Percentiles rank a stretch among this genome's conserved stretches.
phyloP scores from a whole-genome alignment of 2,113 vertebrate genomes.

The Hypocryptadius cinnamomeus region DNA sequence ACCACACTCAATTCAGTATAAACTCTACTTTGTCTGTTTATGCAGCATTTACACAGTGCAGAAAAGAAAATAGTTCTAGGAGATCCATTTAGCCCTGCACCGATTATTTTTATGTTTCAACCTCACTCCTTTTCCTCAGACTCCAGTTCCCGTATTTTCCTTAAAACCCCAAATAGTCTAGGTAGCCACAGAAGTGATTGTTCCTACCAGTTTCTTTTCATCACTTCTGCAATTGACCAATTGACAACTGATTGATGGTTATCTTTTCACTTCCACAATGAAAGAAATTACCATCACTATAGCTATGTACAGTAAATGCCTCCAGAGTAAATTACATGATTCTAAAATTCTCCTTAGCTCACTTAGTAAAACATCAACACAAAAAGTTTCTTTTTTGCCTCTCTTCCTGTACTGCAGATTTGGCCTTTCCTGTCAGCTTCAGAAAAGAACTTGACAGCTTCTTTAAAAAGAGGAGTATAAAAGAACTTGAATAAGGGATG shows the following conservation, averaged over 20 bases:
- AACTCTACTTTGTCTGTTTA: background rate
- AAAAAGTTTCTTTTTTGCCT: constrained; percentile 91
- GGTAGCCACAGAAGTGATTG: constrained; percentile 90
- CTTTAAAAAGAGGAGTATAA: constrained; percentile 93
- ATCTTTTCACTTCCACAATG: constrained; percentile 98
- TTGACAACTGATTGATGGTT: constrained; percentile 99
- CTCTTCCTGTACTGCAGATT: constrained; percentile 90
- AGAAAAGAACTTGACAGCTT: constrained; percentile 95
- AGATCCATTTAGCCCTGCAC: background rate
- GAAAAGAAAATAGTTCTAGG: background rate
- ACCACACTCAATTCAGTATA: background rate
- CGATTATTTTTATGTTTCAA: constrained; percentile 14
- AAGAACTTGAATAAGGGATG: constrained; percentile 89
- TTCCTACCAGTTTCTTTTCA: constrained; percentile 89
- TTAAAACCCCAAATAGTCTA: constrained; percentile 78
- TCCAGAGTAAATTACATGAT: constrained; percentile 99
- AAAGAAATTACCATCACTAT: constrained; percentile 98
- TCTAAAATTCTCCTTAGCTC: constrained; percentile 89
- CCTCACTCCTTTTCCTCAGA: constrained; percentile 69
- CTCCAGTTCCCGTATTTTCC: constrained; percentile 89
- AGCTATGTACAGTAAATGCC: constrained; percentile 98
- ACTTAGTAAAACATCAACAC: constrained; percentile 87
- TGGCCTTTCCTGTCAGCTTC: constrained; percentile 86
- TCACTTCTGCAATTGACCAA: constrained; percentile 96
- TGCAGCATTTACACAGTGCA: fast-evolving